Evolutionary conservation across 2,888 invertebrate genomes (phyloP), one percentile per base, ranked within the genome.

Genomic region (Chrysolina oricalcia): DNA sequence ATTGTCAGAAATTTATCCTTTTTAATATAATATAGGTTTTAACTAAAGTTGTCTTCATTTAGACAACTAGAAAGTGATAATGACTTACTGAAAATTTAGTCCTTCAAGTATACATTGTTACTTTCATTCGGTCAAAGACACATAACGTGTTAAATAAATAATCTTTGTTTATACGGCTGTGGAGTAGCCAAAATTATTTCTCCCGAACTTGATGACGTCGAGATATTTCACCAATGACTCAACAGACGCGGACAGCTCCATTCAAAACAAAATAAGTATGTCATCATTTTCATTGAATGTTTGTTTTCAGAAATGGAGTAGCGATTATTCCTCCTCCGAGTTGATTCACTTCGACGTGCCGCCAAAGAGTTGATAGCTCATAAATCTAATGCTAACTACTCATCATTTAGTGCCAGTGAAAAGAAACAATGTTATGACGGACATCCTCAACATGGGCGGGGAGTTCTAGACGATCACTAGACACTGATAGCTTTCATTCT

Each of bases 341-440:
- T 56, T 48, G 23, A 43, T 66, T 43, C 46, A 46, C n/a, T 17
- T 23, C n/a, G 3, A 41, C 17, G 11, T 23, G 66, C 66, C 66
- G 66, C 19, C 66, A 66, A 43, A 66, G 43, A 66, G 46, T 46
- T 46, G 66, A 43, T 66, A 66, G 66, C 66, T 43, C 66, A 46
- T 66, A 66, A 66, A 66, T 66, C 66, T 43, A 48, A 46, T 35
- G 46, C 66, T n/a, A 46, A 66, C 66, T 15, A 66, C 23, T 15
- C 43, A n/a, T 66, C 23, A 66, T 46, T 48, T 27, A 66, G 21
- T 43, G 23, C 43, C 15, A n/a, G 66, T 15, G 48, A 43, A 66
- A n/a, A n/a, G 48, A 48, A 46, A 66, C 66, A 43, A 66, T 66
- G 66, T 66, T 66, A 48, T 66, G 66, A 66, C 43, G 66, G 21